Evolutionary conservation across 2,888 invertebrate species (phyloP).

Genomic region (Campoletis raptor): DNA sequence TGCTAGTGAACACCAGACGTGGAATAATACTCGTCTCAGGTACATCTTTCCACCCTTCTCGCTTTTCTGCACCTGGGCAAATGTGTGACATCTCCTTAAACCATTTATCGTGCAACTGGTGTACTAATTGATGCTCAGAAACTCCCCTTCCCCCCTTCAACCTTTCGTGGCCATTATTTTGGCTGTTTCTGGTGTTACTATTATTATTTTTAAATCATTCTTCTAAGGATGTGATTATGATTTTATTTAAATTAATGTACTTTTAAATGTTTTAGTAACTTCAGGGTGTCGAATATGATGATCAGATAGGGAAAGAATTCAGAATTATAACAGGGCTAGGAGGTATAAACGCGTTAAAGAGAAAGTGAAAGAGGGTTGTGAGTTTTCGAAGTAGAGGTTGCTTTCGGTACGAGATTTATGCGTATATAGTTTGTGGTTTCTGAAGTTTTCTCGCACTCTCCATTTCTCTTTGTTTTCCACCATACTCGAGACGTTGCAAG

Average conservation of each 20-base stretch:
- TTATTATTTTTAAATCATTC: neutral
- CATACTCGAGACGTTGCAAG: neutral
- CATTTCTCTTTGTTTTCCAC: neutral
- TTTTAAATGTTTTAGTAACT: neutral
- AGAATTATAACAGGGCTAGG: too few relatives aligned
- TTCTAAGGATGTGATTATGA: neutral
- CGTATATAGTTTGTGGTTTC: neutral
- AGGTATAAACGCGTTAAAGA: neutral
- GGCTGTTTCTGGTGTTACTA: slow-evolving; percentile 1
- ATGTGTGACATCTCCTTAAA: slow-evolving; percentile 61
- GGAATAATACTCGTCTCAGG: slow-evolving; percentile 33
- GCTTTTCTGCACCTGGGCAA: slow-evolving; percentile 39
- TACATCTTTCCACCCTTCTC: slow-evolving; percentile 26
- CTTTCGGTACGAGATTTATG: neutral
- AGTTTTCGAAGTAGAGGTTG: neutral
- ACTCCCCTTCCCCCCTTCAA: neutral
- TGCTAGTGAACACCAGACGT: slow-evolving; percentile 49
- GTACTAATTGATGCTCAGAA: slow-evolving; percentile 64
- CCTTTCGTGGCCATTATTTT: neutral
- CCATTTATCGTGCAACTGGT: slow-evolving; percentile 69
- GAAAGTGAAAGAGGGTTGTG: neutral
- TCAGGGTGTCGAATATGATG: neutral
- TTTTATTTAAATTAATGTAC: neutral
- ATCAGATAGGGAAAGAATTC: neutral
- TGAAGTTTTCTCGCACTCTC: slow-evolving; percentile 1